Percentiles rank a stretch among this genome's conserved stretches.
These are phyloP conservation scores for Aldabrachelys gigantea DNA, from an alignment of 2,113 vertebrate species.

Conservation along the genomic window DNA sequence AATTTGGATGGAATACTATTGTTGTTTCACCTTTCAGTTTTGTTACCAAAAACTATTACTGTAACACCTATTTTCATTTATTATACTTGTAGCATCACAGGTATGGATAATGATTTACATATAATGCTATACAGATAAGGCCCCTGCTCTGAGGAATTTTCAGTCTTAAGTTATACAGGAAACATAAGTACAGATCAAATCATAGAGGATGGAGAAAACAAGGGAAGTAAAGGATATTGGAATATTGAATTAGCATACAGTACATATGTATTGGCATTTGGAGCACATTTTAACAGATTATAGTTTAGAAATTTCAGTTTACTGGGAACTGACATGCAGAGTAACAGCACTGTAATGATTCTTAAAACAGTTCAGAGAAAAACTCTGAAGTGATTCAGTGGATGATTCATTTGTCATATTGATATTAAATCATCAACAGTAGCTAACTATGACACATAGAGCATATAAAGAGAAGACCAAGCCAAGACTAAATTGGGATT, in stretches of 20 bases:
- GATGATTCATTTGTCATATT: constrained; percentile 63
- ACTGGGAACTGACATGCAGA: constrained; percentile 51
- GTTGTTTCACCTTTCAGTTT: not conserved
- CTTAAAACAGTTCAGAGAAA: constrained; percentile 49
- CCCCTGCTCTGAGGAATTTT: not conserved
- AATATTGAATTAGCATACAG: not conserved
- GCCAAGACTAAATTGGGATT: constrained; percentile 22
- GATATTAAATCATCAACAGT: constrained; percentile 59
- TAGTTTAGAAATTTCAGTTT: constrained; percentile 35
- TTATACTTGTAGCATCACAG: not conserved
- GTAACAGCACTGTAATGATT: constrained; percentile 12
- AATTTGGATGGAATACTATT: not conserved
- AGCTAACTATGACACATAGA: constrained; percentile 60
- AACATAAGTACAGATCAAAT: not conserved
- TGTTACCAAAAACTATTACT: not conserved
- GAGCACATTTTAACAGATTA: not conserved
- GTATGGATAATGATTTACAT: not conserved
- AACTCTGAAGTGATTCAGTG: constrained; percentile 67
- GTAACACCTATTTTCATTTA: not conserved
- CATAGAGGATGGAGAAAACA: not conserved
- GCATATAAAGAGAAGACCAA: constrained; percentile 10
- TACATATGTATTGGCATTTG: not conserved
- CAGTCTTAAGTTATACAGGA: not conserved
- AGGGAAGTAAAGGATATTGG: not conserved
- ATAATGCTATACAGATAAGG: not conserved